Evolutionary conservation across 2,113 vertebrate species (phyloP).

Genomic region (Fukomys damarensis): DNA sequence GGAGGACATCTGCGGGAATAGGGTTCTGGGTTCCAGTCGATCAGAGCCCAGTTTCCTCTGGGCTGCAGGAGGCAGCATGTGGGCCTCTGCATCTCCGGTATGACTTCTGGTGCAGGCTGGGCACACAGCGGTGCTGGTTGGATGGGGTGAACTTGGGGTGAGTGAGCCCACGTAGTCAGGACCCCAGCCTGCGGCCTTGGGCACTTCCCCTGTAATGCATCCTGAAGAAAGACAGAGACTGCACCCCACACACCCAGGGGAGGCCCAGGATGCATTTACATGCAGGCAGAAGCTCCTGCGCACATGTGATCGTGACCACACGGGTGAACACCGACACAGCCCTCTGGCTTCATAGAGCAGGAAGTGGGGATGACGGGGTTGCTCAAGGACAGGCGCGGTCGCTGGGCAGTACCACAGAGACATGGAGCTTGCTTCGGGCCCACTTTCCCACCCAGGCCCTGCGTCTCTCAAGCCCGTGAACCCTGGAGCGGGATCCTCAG

Average conservation of each 20-base stretch:
- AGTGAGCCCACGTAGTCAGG: too few species aligned
- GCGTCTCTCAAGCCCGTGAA: background rate
- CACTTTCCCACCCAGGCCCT: background rate
- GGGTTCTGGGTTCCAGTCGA: background rate
- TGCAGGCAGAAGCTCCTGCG: background rate
- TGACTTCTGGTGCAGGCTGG: background rate
- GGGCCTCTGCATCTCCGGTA: rapidly evolving
- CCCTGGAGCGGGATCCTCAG: too few species aligned
- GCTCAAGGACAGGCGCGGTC: background rate
- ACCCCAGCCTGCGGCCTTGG: background rate
- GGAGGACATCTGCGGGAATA: background rate
- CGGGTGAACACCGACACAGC: background rate
- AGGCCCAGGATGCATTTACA: background rate
- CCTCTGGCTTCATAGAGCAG: background rate
- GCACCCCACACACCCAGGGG: background rate
- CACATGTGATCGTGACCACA: background rate
- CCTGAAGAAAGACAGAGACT: too few species aligned
- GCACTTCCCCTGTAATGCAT: background rate
- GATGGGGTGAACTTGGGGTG: background rate
- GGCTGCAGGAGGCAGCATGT: background rate
- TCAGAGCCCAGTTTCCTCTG: background rate
- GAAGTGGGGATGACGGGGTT: background rate
- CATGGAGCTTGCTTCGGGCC: background rate
- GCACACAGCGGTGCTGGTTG: rapidly evolving
- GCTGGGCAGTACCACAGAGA: too few species aligned